Conservation (phyloP, 1,140 invertebrate genomes). For the Nephila pilipes region DNA sequence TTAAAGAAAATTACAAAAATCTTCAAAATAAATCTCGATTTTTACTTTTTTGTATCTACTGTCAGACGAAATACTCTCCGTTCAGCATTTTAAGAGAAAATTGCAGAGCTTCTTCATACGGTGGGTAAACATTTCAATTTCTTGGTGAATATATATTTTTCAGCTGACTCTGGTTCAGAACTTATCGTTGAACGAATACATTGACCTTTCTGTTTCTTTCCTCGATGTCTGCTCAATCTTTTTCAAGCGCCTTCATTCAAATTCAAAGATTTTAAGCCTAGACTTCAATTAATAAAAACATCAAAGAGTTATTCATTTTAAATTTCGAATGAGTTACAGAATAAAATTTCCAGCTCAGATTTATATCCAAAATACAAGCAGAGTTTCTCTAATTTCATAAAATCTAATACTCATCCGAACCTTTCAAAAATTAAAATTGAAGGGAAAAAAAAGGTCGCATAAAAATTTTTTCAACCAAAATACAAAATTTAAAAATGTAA, state of each 20-base stretch:
- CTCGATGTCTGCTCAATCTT: not conserved
- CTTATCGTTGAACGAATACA: not conserved
- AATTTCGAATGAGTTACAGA: too few species aligned
- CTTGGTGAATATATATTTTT: not conserved
- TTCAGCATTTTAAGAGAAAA: not conserved
- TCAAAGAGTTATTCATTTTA: too few species aligned
- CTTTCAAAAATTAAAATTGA: too few species aligned
- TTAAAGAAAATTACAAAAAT: too few species aligned
- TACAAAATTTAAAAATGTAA: too few species aligned
- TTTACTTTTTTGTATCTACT: not conserved
- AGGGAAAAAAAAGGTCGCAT: too few species aligned
- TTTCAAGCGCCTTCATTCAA: not conserved
- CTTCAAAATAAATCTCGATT: not conserved
- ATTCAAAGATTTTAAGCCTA: not conserved
- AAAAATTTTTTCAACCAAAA: too few species aligned
- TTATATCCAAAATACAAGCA: too few species aligned
- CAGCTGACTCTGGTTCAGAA: not conserved
- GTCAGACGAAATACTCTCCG: not conserved
- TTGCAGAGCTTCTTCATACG: not conserved
- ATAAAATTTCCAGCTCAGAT: too few species aligned
- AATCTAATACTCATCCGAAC: too few species aligned
- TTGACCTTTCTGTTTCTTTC: not conserved
- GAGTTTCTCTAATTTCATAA: too few species aligned
- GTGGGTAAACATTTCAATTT: slow-evolving; percentile 32
- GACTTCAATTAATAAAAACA: not conserved